Evolutionary conservation across 2,888 invertebrate species (phyloP).

Genomic region (Drosophila antonietae): DNA sequence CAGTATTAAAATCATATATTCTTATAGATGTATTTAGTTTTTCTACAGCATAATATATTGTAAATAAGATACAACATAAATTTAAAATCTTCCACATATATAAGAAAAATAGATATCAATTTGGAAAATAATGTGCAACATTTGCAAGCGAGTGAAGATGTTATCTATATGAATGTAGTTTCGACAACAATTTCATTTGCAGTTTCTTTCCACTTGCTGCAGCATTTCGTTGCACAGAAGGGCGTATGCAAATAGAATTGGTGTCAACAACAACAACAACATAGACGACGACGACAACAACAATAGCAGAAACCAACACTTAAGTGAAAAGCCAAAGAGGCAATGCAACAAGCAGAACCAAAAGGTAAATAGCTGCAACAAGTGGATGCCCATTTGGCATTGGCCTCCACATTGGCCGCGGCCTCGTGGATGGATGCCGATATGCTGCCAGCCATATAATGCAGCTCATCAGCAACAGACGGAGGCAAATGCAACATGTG

Average conservation of each 20-base stretch:
- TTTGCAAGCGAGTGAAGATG: background rate
- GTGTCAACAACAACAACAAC: constrained; percentile 46
- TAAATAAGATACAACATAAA: background rate
- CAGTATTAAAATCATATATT: background rate
- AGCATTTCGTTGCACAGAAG: constrained; percentile 25
- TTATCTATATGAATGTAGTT: constrained; percentile 13
- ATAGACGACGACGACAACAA: constrained; percentile 9
- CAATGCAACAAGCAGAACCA: constrained; percentile 74
- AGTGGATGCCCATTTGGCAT: constrained; percentile 71
- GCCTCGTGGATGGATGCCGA: constrained; percentile 60
- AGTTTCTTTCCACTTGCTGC: constrained; percentile 27
- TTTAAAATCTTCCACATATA: background rate
- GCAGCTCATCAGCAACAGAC: constrained; percentile 74
- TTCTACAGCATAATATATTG: too few relatives aligned
- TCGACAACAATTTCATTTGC: constrained; percentile 23
- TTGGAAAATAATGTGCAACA: constrained; percentile 1
- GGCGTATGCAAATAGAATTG: constrained; percentile 70
- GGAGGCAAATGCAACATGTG: constrained; percentile 80
- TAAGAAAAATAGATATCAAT: background rate
- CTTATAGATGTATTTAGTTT: background rate
- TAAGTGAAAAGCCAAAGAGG: constrained; percentile 61
- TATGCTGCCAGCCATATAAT: constrained; percentile 75
- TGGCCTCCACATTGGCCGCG: constrained; percentile 56
- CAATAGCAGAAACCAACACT: constrained; percentile 35
- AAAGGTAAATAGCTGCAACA: constrained; percentile 78